Base-by-base conservation (phyloP, 1,140 invertebrate genomes). In the Oryctes rhinoceros region DNA sequence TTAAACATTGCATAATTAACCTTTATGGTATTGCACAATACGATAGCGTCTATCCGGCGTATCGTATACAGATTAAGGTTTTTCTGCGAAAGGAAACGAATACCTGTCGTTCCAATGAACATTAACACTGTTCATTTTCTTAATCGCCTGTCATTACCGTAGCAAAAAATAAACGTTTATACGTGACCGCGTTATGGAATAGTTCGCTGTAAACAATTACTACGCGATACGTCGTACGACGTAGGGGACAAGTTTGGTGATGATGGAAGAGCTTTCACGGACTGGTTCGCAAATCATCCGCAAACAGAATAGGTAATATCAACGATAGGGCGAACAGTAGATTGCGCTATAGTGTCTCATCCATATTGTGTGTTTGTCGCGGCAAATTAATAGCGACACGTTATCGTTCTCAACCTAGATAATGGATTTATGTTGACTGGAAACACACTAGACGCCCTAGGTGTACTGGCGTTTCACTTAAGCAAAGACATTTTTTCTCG, bases 261-360 rank as follows among this genome's bases (percentile, higher is more conserved):
- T 59, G 53, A 59, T 59, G 53, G 53, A 59, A 59, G 53, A 59
- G 53, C 53, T 59, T 59, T 59, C 53, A n/a, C 15, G 15, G 53
- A 59, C 53, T 6, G 53, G 18, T n/a, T 59, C 53, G 18, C 53
- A 18, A 59, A 59, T 59, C 53, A 59, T 18, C 53, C 15, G 15
- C 18, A 18, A 59, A 59, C 15, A 59, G 53, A 59, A 59, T 59
- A 59, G 53, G 53, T 59, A 59, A 59, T 18, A 59, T 59, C 53
- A 59, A 59, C 18, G 15, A 59, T 18, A 18, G 6, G 53, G 53
- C 15, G 18, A 59, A 18, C n/a, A 3, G 15, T n/a, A 59, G 15
- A 18, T 59, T n/a, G n/a, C 18, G 53, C 53, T 18, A 59, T 18
- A 59, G 15, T 44, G 39, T 59, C 53, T 59, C 53, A 59, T 59